phyloP scores from a whole-genome alignment of 2,113 vertebrate species.

The Dunckerocampus dactyliophorus region DNA sequence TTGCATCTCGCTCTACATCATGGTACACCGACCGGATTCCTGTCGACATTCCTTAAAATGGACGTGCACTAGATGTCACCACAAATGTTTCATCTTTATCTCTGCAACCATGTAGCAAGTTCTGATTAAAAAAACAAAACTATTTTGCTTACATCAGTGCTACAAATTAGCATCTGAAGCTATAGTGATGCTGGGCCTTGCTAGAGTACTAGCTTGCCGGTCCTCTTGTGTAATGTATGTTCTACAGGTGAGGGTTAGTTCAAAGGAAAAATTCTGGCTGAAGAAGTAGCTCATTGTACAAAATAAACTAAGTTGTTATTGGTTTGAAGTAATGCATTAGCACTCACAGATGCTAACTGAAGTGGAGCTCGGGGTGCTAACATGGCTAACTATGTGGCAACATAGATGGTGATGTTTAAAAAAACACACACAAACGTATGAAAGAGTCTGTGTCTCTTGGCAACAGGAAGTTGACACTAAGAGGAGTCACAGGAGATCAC shows the following conservation, averaged over 20 bases:
- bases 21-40: conserved; percentile 15
- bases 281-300: too few species aligned
- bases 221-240: too few species aligned
- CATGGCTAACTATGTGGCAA: neutral
- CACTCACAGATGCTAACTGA: neutral
- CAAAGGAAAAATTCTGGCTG: too few species aligned
- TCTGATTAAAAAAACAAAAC: neutral
- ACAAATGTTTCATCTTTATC: too few species aligned
- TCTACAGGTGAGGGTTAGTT: too few species aligned
- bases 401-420: neutral
- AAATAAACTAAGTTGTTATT: too few species aligned
- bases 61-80: neutral
- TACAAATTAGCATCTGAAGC: neutral
- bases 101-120: neutral
- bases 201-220: too few species aligned
- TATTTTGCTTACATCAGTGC: neutral
- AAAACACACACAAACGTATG: neutral
- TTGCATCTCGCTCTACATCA: conserved; percentile 10
- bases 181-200: neutral
- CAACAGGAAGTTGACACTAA: conserved; percentile 58
- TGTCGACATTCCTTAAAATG: neutral
- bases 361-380: neutral
- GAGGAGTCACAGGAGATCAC: conserved; percentile 47
- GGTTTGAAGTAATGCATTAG: neutral
- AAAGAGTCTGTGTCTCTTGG: conserved; percentile 20